phyloP scores from a whole-genome alignment of 2,888 invertebrate genomes.

The Drosophila mimica region DNA sequence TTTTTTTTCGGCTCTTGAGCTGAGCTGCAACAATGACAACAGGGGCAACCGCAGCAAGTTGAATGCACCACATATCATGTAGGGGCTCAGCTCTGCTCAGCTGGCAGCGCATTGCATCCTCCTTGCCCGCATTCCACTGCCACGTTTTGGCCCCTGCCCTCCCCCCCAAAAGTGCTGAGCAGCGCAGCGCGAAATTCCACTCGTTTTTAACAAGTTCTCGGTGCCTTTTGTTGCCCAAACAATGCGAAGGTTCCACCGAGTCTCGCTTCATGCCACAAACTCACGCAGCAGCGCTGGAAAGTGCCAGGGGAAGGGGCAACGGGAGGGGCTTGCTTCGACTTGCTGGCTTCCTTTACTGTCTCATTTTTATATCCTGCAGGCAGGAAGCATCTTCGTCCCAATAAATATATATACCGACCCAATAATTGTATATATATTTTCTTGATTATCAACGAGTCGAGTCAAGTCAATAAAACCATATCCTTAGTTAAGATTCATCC shows the following conservation, averaged over 20 bases:
- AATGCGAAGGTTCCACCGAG: slow-evolving; percentile 67
- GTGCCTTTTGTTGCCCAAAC: slow-evolving; percentile 77
- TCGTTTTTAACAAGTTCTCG: slow-evolving; percentile 76
- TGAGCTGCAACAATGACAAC: slow-evolving; percentile 51
- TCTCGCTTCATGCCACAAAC: slow-evolving; percentile 31
- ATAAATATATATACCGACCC: neutral
- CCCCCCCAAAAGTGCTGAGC: slow-evolving; percentile 57
- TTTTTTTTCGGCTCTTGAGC: slow-evolving; percentile 50
- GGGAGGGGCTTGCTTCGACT: slow-evolving; percentile 7
- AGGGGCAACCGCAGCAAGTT: slow-evolving; percentile 42
- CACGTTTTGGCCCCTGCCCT: slow-evolving; percentile 1
- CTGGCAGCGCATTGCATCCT: slow-evolving; percentile 64
- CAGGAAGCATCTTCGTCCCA: neutral
- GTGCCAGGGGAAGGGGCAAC: neutral
- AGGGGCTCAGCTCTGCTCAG: slow-evolving; percentile 60
- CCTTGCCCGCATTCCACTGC: slow-evolving; percentile 47
- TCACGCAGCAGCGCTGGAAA: slow-evolving; percentile 34
- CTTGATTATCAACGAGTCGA: neutral
- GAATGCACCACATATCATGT: slow-evolving; percentile 48
- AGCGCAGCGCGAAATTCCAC: slow-evolving; percentile 82
- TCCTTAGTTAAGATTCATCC: neutral
- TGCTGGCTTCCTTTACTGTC: slow-evolving; percentile 37
- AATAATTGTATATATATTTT: neutral
- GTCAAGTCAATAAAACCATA: neutral
- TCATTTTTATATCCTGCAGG: slow-evolving; percentile 23